These are phyloP conservation scores for Leiothrix lutea DNA, from an alignment of 2,113 vertebrate genomes.

Conservation along the genomic window DNA sequence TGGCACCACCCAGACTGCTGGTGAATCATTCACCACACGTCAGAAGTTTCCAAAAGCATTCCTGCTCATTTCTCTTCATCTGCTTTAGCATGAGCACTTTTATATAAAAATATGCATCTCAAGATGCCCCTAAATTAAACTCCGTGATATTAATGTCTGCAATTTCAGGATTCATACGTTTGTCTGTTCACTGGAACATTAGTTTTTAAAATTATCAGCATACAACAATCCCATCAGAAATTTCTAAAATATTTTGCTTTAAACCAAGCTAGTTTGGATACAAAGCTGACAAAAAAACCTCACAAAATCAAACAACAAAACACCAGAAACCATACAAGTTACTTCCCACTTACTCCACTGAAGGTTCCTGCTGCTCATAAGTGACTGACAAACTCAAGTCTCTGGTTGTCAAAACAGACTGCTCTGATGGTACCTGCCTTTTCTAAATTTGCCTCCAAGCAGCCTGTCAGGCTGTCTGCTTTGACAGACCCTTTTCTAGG, in stretches of 20 bases:
- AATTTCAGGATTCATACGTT: neutral
- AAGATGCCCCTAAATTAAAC: neutral
- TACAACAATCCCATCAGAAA: neutral
- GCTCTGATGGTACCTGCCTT: neutral
- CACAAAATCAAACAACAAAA: neutral
- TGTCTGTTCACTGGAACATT: neutral
- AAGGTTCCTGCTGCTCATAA: neutral
- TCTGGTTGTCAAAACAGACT: conserved; percentile 2
- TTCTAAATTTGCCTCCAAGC: neutral
- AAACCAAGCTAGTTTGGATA: neutral
- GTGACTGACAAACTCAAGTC: neutral
- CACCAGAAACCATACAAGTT: neutral
- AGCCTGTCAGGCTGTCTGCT: neutral
- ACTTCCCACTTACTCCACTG: neutral
- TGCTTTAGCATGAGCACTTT: neutral
- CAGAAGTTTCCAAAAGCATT: neutral
- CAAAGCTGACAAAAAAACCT: neutral
- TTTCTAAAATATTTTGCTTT: neutral
- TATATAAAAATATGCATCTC: neutral
- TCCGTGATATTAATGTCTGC: neutral
- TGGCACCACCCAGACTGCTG: neutral
- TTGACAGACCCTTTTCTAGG: neutral
- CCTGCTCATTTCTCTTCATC: neutral
- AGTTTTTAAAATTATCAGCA: neutral
- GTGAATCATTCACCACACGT: neutral